Conservation (phyloP, 2,113 vertebrate species). For the Lepus americanus region DNA sequence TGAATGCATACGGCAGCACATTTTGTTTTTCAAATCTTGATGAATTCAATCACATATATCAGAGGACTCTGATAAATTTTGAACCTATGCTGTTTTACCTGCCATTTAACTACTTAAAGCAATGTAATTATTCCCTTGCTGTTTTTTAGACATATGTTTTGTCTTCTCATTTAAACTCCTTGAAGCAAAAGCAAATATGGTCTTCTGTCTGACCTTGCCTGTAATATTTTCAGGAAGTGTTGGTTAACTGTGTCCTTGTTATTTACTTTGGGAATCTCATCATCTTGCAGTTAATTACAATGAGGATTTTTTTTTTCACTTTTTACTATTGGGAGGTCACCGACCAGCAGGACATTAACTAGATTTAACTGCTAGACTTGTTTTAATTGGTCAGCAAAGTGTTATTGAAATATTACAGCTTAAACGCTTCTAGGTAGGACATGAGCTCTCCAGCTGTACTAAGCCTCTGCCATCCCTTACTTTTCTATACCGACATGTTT, state of each 20-base stretch:
- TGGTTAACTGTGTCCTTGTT: background rate
- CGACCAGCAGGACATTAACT: background rate
- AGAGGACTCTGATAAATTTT: background rate
- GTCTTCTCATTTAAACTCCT: slow-evolving; percentile 39
- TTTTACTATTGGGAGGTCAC: background rate
- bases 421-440: background rate
- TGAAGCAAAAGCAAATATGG: background rate
- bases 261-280: background rate
- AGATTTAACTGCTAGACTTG: background rate
- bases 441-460: background rate
- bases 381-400: background rate
- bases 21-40: background rate
- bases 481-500: background rate
- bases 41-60: background rate
- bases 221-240: background rate
- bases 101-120: slow-evolving; percentile 10
- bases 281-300: background rate
- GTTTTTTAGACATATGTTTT: background rate
- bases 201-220: background rate
- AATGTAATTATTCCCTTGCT: background rate
- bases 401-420: background rate
- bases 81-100: background rate
- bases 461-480: background rate
- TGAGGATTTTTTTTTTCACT: background rate
- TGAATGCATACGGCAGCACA: background rate